Evolutionary conservation across 2,113 vertebrate genomes (phyloP).

Genomic region (Aldabrachelys gigantea): DNA sequence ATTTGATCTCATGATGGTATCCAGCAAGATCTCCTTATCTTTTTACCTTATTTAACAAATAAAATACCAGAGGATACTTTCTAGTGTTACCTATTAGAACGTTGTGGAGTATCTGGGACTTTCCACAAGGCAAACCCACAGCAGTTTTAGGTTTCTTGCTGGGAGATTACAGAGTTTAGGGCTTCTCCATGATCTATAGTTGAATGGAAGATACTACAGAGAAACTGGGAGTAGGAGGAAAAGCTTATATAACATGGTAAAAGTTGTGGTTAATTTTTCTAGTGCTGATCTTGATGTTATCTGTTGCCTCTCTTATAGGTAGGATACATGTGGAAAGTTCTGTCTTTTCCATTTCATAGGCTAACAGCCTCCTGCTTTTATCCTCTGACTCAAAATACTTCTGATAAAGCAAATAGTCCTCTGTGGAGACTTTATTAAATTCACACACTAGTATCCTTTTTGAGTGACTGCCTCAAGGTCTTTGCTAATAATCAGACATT

Average conservation of each 20-base stretch:
- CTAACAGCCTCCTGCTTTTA: neutral
- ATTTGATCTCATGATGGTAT: neutral
- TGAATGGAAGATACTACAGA: neutral
- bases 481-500: neutral
- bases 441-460: neutral
- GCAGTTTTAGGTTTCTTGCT: constrained; percentile 30
- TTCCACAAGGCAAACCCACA: constrained; percentile 26
- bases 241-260: neutral
- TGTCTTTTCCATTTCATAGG: neutral
- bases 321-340: neutral
- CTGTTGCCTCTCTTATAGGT: neutral
- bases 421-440: neutral
- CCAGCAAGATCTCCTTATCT: neutral
- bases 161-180: neutral
- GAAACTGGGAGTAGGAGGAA: neutral
- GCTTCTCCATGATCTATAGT: neutral
- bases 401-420: neutral
- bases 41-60: constrained; percentile 22
- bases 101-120: constrained; percentile 4
- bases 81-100: constrained; percentile 2
- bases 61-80: neutral
- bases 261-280: neutral
- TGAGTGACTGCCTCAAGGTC: neutral
- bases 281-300: neutral
- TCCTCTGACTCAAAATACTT: neutral